A percentile compares a stretch with the other conserved stretches of the same genome.
phyloP scores from a whole-genome alignment of 2,797 vertebrate species.

The Notolepis coatsorum region DNA sequence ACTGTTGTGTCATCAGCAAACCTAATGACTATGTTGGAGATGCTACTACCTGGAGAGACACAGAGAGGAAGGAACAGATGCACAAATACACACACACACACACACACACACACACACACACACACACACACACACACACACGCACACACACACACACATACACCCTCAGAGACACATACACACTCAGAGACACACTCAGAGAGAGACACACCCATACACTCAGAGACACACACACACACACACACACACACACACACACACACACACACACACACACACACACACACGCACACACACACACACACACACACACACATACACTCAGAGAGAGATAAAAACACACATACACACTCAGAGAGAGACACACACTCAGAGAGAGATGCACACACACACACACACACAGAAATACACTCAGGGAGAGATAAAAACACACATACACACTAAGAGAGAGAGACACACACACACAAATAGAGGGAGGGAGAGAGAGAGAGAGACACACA shows the following conservation, averaged over 20 bases:
- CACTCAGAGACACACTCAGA: too few species aligned
- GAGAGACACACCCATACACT: not conserved
- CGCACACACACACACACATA: too few species aligned
- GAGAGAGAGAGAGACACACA: too few species aligned
- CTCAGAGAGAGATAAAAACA: too few species aligned
- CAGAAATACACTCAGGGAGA: conserved; percentile 17
- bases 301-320: not conserved
- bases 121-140: too few species aligned
- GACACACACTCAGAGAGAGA: conserved; percentile 2
- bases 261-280: too few species aligned
- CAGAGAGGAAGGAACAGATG: too few species aligned
- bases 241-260: not conserved
- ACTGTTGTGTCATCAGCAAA: too few species aligned
- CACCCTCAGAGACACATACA: conserved; percentile 34
- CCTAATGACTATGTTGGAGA: too few species aligned
- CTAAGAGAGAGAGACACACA: not conserved
- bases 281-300: conserved; percentile 1
- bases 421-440: conserved; percentile 4
- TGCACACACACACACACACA: conserved; percentile 7
- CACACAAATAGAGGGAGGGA: too few species aligned
- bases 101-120: too few species aligned
- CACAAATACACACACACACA: conserved; percentile 79
- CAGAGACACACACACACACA: not conserved
- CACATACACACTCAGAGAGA: not conserved
- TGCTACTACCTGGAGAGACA: too few species aligned